These are phyloP conservation scores for Dryas iulia DNA, from an alignment of 1,140 invertebrate species.

Conservation along the genomic window DNA sequence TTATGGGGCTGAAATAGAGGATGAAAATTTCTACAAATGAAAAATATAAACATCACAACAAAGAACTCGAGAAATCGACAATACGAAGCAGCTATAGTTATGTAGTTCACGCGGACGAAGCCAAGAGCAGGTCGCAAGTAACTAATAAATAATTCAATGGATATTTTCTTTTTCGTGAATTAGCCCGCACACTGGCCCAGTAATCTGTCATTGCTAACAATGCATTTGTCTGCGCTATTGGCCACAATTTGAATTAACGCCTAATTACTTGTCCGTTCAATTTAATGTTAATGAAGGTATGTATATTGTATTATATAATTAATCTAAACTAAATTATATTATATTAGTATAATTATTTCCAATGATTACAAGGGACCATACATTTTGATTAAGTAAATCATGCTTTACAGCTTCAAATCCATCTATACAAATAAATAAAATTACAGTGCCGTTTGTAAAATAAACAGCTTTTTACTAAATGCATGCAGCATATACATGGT, in stretches of 20 bases:
- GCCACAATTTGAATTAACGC: slow-evolving; percentile 58
- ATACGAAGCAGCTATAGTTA: no score
- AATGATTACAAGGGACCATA: background rate
- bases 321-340: background rate
- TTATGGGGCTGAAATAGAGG: no score
- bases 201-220: slow-evolving; percentile 68
- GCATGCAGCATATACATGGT: no score
- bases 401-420: background rate
- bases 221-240: slow-evolving; percentile 65
- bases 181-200: slow-evolving; percentile 27
- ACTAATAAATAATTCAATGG: background rate
- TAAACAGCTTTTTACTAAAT: no score
- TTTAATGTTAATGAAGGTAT: slow-evolving; percentile 22
- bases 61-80: no score
- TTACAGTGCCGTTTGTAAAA: no score
- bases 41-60: no score
- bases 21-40: no score
- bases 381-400: background rate
- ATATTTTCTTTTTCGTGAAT: slow-evolving; percentile 30
- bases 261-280: slow-evolving; percentile 50
- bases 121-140: no score
- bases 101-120: no score
- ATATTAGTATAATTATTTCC: background rate
- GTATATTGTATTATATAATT: background rate
- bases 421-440: no score